phyloP scores from a whole-genome alignment of 2,888 invertebrate genomes.

The Iselma pallidipennis region DNA sequence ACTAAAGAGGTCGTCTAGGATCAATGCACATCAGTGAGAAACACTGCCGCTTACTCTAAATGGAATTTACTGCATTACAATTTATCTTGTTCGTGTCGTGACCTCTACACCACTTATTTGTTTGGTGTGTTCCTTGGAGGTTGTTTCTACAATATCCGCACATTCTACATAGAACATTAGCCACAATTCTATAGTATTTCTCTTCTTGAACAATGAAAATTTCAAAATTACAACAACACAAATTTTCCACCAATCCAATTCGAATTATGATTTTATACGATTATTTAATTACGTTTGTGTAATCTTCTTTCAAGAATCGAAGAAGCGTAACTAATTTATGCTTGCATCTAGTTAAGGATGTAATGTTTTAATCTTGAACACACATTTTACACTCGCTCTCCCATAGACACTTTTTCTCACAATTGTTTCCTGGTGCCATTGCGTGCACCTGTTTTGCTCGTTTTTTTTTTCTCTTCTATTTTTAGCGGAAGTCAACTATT shows the following conservation, averaged over 20 bases:
- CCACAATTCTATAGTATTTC: too few relatives aligned
- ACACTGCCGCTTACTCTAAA: slow-evolving; percentile 28
- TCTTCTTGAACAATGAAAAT: background rate
- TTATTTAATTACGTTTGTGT: slow-evolving; percentile 13
- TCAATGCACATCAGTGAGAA: slow-evolving; percentile 32
- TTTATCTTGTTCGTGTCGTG: slow-evolving; percentile 29
- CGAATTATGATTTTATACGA: slow-evolving; percentile 12
- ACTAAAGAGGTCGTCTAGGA: slow-evolving; percentile 21
- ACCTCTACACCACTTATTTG: slow-evolving; percentile 27
- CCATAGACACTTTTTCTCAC: slow-evolving; percentile 9
- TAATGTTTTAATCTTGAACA: slow-evolving; percentile 11
- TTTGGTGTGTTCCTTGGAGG: slow-evolving; percentile 20
- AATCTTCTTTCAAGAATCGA: slow-evolving; percentile 11
- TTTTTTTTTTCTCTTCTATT: too few relatives aligned
- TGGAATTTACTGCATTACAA: slow-evolving; percentile 31
- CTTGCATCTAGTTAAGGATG: slow-evolving; percentile 17
- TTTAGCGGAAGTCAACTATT: background rate
- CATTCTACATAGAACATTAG: too few relatives aligned
- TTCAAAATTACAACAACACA: background rate
- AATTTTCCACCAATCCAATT: slow-evolving; percentile 13
- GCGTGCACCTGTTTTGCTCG: slow-evolving; percentile 1
- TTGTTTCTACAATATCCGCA: slow-evolving; percentile 3
- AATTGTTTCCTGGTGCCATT: slow-evolving; percentile 10
- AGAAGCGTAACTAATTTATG: slow-evolving; percentile 20
- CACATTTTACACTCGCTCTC: background rate